Evolutionary conservation across 2,888 invertebrate genomes (phyloP), one percentile per base, ranked within the genome.

Genomic region (Agrochola lychnidis): DNA sequence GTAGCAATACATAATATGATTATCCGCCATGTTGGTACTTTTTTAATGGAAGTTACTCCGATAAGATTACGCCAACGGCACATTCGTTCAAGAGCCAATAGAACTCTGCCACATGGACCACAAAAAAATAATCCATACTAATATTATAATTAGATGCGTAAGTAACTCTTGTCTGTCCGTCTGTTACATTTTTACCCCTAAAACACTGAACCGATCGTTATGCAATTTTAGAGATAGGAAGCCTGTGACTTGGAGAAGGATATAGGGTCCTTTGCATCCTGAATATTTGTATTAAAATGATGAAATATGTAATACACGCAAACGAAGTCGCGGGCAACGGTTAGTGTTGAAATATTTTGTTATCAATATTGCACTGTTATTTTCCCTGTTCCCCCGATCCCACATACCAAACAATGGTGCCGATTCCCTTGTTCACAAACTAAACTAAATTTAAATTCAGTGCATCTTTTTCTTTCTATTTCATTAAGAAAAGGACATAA

Each of bases 1-100:
- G 91, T 72, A 64, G 12, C 7, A n/a, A 25, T 59, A 14, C n/a
- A 51, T 36, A 10, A 62, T 4, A 42, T 16, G 25, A 14, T 64
- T 64, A 22, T 25, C 7, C 12, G 30, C 30, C 30, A 30, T 30
- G 30, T 30, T 30, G 30, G 30, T 30, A n/a, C n/a, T n/a, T n/a
- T n/a, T n/a, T 30, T 30, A 30, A 30, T 30, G 48, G 16, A 48
- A 48, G 51, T n/a, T n/a, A 61, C 40, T 22, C 63, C 7, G 4
- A 73, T 56, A 73, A 30, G 48, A 36, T 19, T 71, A 4, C 30
- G 53, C 7, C 9, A 56, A 42, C 7, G 30, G 12, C 16, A 19
- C 45, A 45, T 30, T 30, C 1, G 30, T 25, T 56, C 14, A 57
- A 57, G 19, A 72, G n/a, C 48, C 30, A 81, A 81, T 48, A 63